Evolutionary conservation across 2,888 invertebrate genomes (phyloP).

Genomic region (Synergus itoensis): DNA sequence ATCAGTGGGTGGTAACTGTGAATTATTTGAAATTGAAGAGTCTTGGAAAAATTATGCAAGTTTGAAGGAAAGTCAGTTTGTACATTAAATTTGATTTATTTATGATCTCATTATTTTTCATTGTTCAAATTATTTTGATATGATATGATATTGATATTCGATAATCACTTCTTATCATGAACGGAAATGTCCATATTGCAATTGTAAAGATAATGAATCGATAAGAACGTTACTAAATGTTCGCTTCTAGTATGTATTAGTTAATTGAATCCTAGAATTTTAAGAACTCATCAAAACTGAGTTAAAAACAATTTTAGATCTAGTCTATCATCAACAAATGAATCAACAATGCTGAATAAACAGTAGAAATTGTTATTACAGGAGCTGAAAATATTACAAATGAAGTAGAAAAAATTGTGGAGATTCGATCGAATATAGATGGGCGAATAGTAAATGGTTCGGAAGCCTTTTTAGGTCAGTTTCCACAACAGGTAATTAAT

Average conservation of each 20-base stretch:
- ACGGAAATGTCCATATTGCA: not conserved
- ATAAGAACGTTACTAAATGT: not conserved
- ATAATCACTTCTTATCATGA: not conserved
- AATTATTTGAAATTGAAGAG: not conserved
- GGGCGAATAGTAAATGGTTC: constrained; percentile 34
- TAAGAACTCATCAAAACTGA: not conserved
- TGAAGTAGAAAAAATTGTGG: not conserved
- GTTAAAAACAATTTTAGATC: no score
- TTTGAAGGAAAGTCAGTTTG: no score
- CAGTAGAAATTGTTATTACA: not conserved
- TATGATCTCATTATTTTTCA: no score
- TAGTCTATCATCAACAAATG: no score
- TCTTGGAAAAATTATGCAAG: not conserved
- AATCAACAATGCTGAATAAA: not conserved
- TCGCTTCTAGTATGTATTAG: not conserved
- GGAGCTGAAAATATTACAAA: not conserved
- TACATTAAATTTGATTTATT: no score
- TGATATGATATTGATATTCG: not conserved
- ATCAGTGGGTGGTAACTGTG: not conserved
- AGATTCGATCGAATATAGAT: not conserved
- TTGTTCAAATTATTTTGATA: no score
- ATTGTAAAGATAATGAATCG: not conserved
- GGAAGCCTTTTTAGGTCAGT: constrained; percentile 23
- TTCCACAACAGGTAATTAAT: constrained; percentile 26
- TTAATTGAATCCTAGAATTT: not conserved